Conservation (phyloP, 2,797 vertebrate species). For the Danio albolineatus region DNA sequence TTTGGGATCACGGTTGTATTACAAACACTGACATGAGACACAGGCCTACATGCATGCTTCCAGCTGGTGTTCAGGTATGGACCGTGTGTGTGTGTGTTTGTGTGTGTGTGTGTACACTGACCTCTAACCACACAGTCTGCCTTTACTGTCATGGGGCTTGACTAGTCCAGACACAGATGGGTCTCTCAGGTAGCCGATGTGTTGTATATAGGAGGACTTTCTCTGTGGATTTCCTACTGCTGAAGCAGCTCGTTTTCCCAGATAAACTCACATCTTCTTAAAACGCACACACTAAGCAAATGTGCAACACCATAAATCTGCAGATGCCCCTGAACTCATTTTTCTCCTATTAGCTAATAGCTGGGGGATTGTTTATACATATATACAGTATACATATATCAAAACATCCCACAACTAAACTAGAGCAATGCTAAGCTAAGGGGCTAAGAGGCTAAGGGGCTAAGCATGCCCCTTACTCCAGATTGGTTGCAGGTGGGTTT, state of each 20-base stretch:
- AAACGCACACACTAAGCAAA: conserved; percentile 48
- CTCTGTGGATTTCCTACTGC: conserved; percentile 55
- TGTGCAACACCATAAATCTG: conserved; percentile 54
- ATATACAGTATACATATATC: too few relatives aligned
- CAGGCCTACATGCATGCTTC: conserved; percentile 23
- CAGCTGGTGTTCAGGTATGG: conserved; percentile 23
- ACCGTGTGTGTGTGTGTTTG: conserved; percentile 7
- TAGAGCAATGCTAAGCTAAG: too few relatives aligned
- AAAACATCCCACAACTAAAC: too few relatives aligned
- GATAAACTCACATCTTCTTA: conserved; percentile 48
- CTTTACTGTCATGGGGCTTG: conserved; percentile 31
- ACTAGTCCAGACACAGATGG: conserved; percentile 42
- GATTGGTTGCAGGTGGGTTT: too few relatives aligned
- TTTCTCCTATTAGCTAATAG: conserved; percentile 27
- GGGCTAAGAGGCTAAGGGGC: too few relatives aligned
- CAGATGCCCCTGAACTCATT: conserved; percentile 29
- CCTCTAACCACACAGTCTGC: conserved; percentile 48
- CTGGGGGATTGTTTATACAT: conserved; percentile 27
- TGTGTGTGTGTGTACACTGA: conserved; percentile 20
- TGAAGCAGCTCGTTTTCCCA: conserved; percentile 61
- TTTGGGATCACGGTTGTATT: background rate
- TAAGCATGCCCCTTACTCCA: too few relatives aligned
- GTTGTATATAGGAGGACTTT: conserved; percentile 25
- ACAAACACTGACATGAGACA: conserved; percentile 12
- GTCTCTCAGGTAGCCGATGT: conserved; percentile 38